A percentile compares a stretch with the other conserved stretches of the same genome.
Evolutionary conservation across 2,113 vertebrate species (phyloP).

Genomic region (Acrocephalus kingi): DNA sequence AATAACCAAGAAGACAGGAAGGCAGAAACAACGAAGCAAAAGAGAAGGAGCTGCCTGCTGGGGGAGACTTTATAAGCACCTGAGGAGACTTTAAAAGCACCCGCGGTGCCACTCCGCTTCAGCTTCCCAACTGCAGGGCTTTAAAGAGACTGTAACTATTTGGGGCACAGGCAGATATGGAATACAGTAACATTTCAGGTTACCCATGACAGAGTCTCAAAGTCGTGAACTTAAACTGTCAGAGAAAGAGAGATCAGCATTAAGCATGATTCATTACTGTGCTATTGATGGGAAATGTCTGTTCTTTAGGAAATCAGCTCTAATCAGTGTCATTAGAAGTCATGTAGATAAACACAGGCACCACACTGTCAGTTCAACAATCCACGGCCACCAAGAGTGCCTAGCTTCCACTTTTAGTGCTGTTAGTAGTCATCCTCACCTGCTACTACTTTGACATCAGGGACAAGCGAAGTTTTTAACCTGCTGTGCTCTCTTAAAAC

Average conservation of each 20-base stretch:
- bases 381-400: not conserved
- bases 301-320: constrained; percentile 56
- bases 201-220: not conserved
- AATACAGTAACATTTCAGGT: not conserved
- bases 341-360: not conserved
- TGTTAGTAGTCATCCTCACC: not conserved
- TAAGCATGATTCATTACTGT: constrained; percentile 19
- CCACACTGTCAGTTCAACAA: constrained; percentile 3
- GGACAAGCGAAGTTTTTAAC: not conserved
- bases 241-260: constrained; percentile 24
- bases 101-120: rapidly evolving
- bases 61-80: not conserved
- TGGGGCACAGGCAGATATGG: not conserved
- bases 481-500: not conserved
- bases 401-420: not conserved
- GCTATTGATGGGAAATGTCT: constrained; percentile 1
- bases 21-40: not conserved
- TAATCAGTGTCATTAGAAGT: constrained; percentile 38
- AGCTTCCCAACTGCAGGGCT: too few relatives aligned
- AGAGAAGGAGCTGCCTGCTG: not conserved
- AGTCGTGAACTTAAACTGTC: constrained; percentile 16
- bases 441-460: not conserved
- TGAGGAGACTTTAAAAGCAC: not conserved
- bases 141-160: not conserved
- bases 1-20: not conserved